Percentiles rank a stretch among this genome's conserved stretches.
phyloP scores from a whole-genome alignment of 2,888 invertebrate genomes.

The Heliconius aoede region DNA sequence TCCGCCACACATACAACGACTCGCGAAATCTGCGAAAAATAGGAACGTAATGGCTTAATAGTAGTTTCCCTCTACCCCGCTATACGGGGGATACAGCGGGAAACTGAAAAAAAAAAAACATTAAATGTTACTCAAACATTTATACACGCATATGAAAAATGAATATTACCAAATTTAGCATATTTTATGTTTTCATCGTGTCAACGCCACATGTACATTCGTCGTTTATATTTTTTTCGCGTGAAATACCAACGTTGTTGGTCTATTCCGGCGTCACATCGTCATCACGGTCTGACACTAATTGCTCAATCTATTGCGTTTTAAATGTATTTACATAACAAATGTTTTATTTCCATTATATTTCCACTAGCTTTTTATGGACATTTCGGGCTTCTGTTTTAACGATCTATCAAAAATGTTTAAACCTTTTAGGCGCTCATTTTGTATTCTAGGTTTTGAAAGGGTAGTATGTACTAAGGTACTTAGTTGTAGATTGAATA shows the following conservation, averaged over 20 bases:
- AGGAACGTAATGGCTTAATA: too few relatives aligned
- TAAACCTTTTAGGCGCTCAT: conserved; percentile 18
- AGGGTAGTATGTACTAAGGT: neutral
- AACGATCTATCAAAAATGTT: conserved; percentile 24
- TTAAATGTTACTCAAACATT: neutral
- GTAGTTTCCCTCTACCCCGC: too few relatives aligned
- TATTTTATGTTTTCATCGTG: neutral
- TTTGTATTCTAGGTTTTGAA: conserved; percentile 5
- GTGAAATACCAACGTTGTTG: conserved; percentile 51
- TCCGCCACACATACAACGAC: too few relatives aligned
- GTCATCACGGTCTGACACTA: conserved; percentile 54
- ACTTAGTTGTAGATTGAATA: neutral
- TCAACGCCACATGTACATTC: neutral
- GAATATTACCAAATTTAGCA: neutral
- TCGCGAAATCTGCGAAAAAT: too few relatives aligned
- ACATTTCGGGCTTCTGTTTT: conserved; percentile 14
- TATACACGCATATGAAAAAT: neutral
- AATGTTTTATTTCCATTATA: conserved; percentile 53
- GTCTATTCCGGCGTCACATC: conserved; percentile 44
- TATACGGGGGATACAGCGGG: too few relatives aligned
- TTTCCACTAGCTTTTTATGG: conserved; percentile 31
- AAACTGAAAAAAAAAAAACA: neutral
- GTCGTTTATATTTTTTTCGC: conserved; percentile 45
- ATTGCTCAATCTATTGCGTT: conserved; percentile 77
- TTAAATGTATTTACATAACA: conserved; percentile 68